Conservation (phyloP, 2,797 vertebrate genomes). For the Hybognathus amarus region DNA sequence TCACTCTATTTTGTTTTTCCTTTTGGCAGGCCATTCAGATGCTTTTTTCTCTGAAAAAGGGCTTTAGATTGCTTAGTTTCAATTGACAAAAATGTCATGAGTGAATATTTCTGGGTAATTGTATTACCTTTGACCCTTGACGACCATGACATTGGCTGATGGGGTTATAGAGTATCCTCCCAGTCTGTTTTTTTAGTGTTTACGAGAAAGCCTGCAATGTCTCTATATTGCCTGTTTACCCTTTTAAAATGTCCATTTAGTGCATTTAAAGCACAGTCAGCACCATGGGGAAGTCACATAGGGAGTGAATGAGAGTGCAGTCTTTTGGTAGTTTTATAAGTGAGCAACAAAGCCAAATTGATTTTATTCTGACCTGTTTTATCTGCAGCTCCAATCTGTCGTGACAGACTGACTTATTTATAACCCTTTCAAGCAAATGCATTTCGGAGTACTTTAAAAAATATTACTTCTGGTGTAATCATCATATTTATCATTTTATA, state of each 20-base stretch:
- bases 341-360: constrained; percentile 50
- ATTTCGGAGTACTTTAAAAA: constrained; percentile 15
- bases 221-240: constrained; percentile 27
- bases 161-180: background rate
- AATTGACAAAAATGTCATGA: background rate
- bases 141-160: background rate
- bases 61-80: background rate
- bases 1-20: too few relatives aligned
- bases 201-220: constrained; percentile 21
- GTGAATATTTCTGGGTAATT: background rate
- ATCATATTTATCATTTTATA: background rate
- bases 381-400: constrained; percentile 25
- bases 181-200: constrained; percentile 3
- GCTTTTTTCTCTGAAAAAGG: background rate
- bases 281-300: constrained; percentile 20
- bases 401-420: constrained; percentile 40
- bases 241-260: constrained; percentile 52
- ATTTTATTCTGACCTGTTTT: constrained; percentile 46
- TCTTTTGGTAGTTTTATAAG: constrained; percentile 49
- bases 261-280: constrained; percentile 46
- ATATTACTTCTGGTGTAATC: background rate
- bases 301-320: constrained; percentile 32
- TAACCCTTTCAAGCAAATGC: constrained; percentile 42
- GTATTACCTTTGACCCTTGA: background rate
- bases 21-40: background rate